Base-by-base conservation (phyloP, 2,888 invertebrate genomes). In the Andrena marginata region DNA sequence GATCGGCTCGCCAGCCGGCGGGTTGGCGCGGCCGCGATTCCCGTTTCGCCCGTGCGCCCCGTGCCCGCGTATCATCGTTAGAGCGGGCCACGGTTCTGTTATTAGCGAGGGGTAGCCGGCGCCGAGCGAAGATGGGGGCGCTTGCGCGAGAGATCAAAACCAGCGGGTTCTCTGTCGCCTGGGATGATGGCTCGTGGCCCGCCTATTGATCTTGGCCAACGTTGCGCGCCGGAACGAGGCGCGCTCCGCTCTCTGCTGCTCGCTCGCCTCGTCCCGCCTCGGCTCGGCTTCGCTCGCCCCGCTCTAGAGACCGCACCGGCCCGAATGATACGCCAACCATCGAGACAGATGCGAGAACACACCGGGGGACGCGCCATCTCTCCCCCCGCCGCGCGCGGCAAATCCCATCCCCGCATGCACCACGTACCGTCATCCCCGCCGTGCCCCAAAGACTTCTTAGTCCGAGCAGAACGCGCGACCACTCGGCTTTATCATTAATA, bases 141-240 rank as follows among this genome's bases (percentile, higher is more conserved):
- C 90, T 84, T 91, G 92, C 92, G 92, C 91, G 85, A 86, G 89
- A 90, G 90, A 91, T 92, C 90, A 91, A 90, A 90, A 89, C 88
- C 79, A 85, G 81, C 84, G 87, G 82, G 84, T 80, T 90, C 88
- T 90, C 82, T 92, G 92, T 92, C 90, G 92, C 91, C 90, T 90
- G 92, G 92, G 92, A 91, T 92, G 90, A 90, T 91, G 90, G 90
- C 88, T 90, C 88, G 91, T 89, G 91, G 88, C 87, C 90, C 89
- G 89, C 89, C 92, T 93, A 93, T 93, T 92, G 92, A 93, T 93
- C 92, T 92, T 92, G 92, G 93, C 88, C 89, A 89, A 89, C 90
- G 90, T 92, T 89, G 90, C 89, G 89, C 89, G 89, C 86, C 87
- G 85, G 89, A 90, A 90, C 88, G 84, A 85, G 86, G 71, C 80